phyloP scores from a whole-genome alignment of 2,888 invertebrate species.

The Tiphia femorata region DNA sequence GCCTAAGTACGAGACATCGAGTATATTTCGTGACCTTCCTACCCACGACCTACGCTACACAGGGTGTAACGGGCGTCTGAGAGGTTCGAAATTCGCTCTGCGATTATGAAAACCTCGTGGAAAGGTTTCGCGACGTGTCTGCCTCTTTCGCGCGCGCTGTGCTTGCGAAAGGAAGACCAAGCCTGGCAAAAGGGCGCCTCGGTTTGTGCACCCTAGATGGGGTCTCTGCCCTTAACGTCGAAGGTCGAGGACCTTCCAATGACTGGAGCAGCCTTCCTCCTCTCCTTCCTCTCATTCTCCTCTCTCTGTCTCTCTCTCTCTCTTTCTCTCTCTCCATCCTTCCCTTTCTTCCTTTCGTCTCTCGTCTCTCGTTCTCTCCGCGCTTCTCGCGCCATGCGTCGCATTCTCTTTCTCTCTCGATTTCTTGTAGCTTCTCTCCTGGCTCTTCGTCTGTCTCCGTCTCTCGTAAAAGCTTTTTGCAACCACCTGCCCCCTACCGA shows the following conservation, averaged over 20 bases:
- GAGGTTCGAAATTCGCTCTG: not conserved
- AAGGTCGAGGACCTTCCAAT: conserved; percentile 58
- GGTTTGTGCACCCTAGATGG: conserved; percentile 35
- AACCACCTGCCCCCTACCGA: conserved; percentile 38
- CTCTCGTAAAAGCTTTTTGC: conserved; percentile 40
- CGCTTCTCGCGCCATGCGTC: conserved; percentile 10
- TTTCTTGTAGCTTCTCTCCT: too few species aligned
- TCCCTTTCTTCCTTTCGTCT: conserved; percentile 16
- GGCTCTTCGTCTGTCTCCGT: too few species aligned
- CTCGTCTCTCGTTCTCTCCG: conserved; percentile 14
- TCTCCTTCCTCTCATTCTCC: conserved; percentile 12
- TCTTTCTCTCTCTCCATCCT: conserved; percentile 13
- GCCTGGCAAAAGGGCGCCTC: conserved; percentile 24
- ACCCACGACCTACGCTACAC: conserved; percentile 22
- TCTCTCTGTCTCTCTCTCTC: conserved; percentile 13
- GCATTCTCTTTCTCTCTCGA: not conserved
- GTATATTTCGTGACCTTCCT: not conserved
- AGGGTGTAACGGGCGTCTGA: too few species aligned
- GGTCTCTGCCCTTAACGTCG: conserved; percentile 55
- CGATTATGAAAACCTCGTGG: not conserved
- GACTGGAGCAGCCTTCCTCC: conserved; percentile 32
- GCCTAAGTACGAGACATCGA: too few species aligned
- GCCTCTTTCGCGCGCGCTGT: not conserved
- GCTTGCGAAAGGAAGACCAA: conserved; percentile 10
- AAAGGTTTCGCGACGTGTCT: not conserved